Conservation (phyloP, 1,140 invertebrate species). For the Drusus annulatus region DNA sequence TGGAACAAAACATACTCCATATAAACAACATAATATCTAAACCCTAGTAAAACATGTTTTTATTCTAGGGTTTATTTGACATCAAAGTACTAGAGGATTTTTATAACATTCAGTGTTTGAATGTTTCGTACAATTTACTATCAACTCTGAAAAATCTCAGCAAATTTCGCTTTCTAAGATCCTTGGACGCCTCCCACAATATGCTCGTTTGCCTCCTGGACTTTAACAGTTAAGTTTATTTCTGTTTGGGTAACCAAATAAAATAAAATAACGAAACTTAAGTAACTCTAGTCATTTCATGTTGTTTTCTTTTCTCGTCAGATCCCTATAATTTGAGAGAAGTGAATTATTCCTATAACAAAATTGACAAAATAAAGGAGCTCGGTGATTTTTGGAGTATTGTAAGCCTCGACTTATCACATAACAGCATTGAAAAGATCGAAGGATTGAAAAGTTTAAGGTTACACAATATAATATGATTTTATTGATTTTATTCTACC, state of each 20-base stretch:
- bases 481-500: no score
- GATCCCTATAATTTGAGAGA: conserved; percentile 45
- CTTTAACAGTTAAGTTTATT: conserved; percentile 31
- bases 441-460: conserved; percentile 42
- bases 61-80: conserved; percentile 29
- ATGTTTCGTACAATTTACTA: conserved; percentile 46
- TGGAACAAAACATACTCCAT: no score
- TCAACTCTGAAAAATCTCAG: conserved; percentile 22
- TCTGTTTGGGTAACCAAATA: not conserved
- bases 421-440: conserved; percentile 50
- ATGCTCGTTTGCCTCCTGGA: conserved; percentile 28
- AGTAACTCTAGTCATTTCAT: no score
- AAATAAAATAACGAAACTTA: no score
- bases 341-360: conserved; percentile 49
- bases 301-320: not conserved
- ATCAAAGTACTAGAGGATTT: conserved; percentile 20
- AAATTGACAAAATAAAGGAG: conserved; percentile 45
- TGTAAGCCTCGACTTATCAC: conserved; percentile 42
- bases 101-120: conserved; percentile 46
- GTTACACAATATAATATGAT: not conserved
- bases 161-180: conserved; percentile 41
- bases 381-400: conserved; percentile 49
- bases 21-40: no score
- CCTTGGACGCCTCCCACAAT: conserved; percentile 51
- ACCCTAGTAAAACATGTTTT: not conserved